Evolutionary conservation across 2,797 vertebrate genomes (phyloP), one percentile per base, ranked within the genome.

Genomic region (Enteromius radiatus): DNA sequence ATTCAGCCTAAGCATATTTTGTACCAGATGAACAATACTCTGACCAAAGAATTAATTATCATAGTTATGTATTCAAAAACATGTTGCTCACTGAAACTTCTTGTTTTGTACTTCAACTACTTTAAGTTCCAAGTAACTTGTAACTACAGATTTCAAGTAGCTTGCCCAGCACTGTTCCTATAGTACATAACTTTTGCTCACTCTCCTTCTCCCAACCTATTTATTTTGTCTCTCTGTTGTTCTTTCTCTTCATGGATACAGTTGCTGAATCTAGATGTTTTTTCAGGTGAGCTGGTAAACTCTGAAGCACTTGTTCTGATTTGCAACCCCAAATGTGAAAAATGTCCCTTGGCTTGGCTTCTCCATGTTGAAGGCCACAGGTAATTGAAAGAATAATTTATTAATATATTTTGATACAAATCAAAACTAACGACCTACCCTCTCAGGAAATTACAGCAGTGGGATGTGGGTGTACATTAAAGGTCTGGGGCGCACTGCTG

Each of bases 341-440:
- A 88, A 85, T 83, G 26, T 78, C 61, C 77, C 76, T 61, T 41
- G 12, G 41, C 28, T 61, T 49, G 84, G 33, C 84, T 64, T 81
- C 76, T 68, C 75, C 83, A 54, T 47, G 73, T 69, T 63, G 67
- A 88, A 87, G 84, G 91, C 88, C 88, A 86, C 76, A 80, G 82
- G 86, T 90, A 90, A 91, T 89, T 91, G 88, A 88, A 93, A 91
- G 43, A 92, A 93, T 93, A 87, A 82, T 91, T 88, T 90, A 90
- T 92, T 91, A 90, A 90, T 90, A 89, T 43, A 83, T 88, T 92
- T 91, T 91, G 85, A 91, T 91, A 88, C 70, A 86, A 89, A 91
- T 91, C 86, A 78, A 89, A 90, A 91, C 86, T 86, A 87, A 90
- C 85, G 88, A 92, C 93, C 92, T 92, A 91, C 88, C 88, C 86